These are phyloP conservation scores for Archocentrus centrarchus DNA, from an alignment of 2,113 vertebrate species.

Conservation along the genomic window DNA sequence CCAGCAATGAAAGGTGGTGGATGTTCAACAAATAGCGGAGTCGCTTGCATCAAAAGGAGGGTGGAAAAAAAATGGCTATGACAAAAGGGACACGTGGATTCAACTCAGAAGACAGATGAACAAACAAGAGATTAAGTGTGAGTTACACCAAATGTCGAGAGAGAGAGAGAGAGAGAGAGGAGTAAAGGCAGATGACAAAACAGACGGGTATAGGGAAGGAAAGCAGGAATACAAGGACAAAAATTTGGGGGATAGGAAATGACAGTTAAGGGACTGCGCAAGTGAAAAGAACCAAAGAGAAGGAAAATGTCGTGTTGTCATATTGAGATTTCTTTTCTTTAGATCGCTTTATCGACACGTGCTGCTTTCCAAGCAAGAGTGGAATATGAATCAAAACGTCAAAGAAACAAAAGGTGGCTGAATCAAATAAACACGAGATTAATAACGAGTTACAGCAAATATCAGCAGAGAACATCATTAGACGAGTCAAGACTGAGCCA, in stretches of 20 bases:
- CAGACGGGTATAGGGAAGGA: slow-evolving; percentile 16
- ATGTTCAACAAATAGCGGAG: slow-evolving; percentile 4
- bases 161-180: slow-evolving; percentile 10
- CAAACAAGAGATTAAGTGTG: slow-evolving; percentile 54
- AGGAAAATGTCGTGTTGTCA: slow-evolving; percentile 5
- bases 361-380: neutral
- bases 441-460: slow-evolving; percentile 28
- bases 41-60: neutral
- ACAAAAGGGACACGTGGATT: slow-evolving; percentile 22
- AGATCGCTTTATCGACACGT: neutral
- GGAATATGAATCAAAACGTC: slow-evolving; percentile 6
- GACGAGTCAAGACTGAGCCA: slow-evolving; percentile 3
- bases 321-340: neutral
- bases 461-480: slow-evolving; percentile 29
- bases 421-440: slow-evolving; percentile 32
- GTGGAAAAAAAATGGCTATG: neutral
- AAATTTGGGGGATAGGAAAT: neutral
- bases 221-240: neutral
- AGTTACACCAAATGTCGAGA: slow-evolving; percentile 49
- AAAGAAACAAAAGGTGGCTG: slow-evolving; percentile 1
- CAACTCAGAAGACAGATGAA: slow-evolving; percentile 34
- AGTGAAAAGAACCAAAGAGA: neutral
- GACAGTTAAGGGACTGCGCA: neutral
- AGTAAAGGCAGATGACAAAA: slow-evolving; percentile 16
- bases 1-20: neutral